Evolutionary conservation across 53 echinoderm and acorn worm genomes (phyloP).

Genomic region (Mesocentrotus franciscanus): DNA sequence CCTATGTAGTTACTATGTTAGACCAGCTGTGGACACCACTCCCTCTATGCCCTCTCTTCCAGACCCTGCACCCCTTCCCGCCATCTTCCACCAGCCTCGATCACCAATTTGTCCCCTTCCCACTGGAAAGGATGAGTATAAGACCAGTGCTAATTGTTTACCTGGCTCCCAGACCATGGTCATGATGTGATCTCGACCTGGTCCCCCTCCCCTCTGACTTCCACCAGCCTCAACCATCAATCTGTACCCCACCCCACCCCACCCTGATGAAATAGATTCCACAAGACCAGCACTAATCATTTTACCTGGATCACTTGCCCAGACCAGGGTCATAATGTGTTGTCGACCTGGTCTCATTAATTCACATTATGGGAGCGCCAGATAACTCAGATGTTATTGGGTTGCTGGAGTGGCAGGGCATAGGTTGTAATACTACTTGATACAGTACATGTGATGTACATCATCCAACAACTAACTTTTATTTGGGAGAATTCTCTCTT

Average conservation of each 20-base stretch:
- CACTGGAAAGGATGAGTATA: too few species aligned
- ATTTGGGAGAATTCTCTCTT: not conserved
- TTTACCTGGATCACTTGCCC: constrained; percentile 45
- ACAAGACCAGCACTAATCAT: constrained; percentile 32
- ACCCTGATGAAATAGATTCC: not conserved
- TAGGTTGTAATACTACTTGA: not conserved
- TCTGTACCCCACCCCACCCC: not conserved
- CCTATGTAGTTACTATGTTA: too few species aligned
- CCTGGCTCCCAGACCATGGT: too few species aligned
- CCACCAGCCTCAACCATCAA: too few species aligned
- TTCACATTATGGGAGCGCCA: constrained; percentile 47
- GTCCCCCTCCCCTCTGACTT: too few species aligned
- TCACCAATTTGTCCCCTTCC: too few species aligned
- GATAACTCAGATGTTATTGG: constrained; percentile 9
- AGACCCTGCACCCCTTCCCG: not conserved
- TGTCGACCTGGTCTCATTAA: constrained; percentile 64
- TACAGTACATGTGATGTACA: not conserved
- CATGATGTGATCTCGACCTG: too few species aligned
- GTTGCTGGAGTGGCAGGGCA: not conserved
- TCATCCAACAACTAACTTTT: not conserved
- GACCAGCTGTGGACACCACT: not conserved
- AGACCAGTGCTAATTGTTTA: too few species aligned
- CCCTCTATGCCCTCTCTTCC: not conserved
- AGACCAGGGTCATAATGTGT: constrained; percentile 52
- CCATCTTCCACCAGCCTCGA: not conserved